Base-by-base conservation (phyloP, 2,797 vertebrate species). In the Myotis daubentonii region DNA sequence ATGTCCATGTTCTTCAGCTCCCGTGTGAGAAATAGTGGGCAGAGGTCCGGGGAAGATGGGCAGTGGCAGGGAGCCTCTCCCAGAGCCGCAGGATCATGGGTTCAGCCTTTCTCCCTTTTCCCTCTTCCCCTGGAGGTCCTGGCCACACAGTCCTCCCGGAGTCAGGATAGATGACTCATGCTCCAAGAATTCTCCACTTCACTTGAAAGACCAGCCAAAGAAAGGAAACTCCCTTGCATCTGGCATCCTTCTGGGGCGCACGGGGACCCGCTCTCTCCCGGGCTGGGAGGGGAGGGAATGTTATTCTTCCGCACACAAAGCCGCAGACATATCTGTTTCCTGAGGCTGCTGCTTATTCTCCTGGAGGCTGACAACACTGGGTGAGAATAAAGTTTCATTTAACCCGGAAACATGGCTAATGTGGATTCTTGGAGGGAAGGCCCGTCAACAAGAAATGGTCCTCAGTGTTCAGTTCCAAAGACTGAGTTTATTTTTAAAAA, bases 181-280 rank as follows among this genome's bases (percentile, higher is more conserved):
- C 55, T 3, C 33, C 83, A 94, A 44, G 71, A 89, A 84, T 94
- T 25, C 72, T 33, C 36, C 47, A 12, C 49, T 80, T 62, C 4
- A 4, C 88, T 91, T 62, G 44, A 44, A 81, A 92, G 89, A 30
- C 70, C n/a, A 60, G 66, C 72, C 85, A 20, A 75, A 5, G 51
- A 89, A 49, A 81, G 82, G 93, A 68, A 87, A 71, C 38, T 79
- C 83, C 83, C 75, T 57, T 25, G 11, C 81, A 47, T 86, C 78
- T 78, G 66, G 82, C 20, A 5, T 49, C 81, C 55, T 89, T 51
- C 57, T 71, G 66, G 89, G 75, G 30, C 23, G 1, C 3, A 3
- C 0, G 17, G 22, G 22, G 33, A 12, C 3, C 1, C 0, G 23
- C 6, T 12, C 7, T 20, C 72, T 51, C 65, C 66, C 25, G 0